These are phyloP conservation scores for Zalophus californianus DNA, from an alignment of 2,797 vertebrate species.

Conservation along the genomic window DNA sequence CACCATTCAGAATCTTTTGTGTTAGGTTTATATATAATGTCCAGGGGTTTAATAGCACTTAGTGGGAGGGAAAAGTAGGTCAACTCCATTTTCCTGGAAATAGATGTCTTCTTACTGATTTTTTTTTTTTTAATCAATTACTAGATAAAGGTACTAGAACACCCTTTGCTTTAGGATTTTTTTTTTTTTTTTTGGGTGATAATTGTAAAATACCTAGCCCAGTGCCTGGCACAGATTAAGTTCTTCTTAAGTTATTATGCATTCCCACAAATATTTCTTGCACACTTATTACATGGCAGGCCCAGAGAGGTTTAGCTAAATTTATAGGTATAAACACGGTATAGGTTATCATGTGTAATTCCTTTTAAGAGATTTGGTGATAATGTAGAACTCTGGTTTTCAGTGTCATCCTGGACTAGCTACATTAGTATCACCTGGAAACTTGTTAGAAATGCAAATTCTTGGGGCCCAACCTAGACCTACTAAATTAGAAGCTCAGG, in stretches of 20 bases:
- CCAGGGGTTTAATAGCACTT: not conserved
- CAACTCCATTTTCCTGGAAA: not conserved
- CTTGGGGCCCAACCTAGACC: not conserved
- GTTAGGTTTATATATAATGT: not conserved
- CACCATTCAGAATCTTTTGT: not conserved
- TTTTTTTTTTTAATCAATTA: not conserved
- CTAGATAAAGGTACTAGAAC: not conserved
- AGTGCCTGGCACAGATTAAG: not conserved
- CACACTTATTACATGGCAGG: not conserved
- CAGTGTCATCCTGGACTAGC: not conserved
- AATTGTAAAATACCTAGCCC: not conserved
- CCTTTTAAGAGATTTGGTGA: not conserved
- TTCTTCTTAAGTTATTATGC: slow-evolving; percentile 11
- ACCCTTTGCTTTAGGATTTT: not conserved
- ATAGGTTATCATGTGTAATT: not conserved
- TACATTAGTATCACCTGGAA: not conserved
- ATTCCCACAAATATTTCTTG: slow-evolving; percentile 12
- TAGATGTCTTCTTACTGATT: not conserved
- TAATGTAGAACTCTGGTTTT: not conserved
- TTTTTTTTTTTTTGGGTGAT: not conserved
- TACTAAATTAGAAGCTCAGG: not conserved
- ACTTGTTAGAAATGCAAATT: slow-evolving; percentile 13
- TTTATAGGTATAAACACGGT: not conserved
- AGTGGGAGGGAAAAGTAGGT: not conserved
- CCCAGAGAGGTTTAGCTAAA: not conserved